A percentile compares a stretch with the other conserved stretches of the same genome.
These are phyloP conservation scores for Scytalopus superciliaris DNA, from an alignment of 2,113 vertebrate genomes.

Conservation along the genomic window DNA sequence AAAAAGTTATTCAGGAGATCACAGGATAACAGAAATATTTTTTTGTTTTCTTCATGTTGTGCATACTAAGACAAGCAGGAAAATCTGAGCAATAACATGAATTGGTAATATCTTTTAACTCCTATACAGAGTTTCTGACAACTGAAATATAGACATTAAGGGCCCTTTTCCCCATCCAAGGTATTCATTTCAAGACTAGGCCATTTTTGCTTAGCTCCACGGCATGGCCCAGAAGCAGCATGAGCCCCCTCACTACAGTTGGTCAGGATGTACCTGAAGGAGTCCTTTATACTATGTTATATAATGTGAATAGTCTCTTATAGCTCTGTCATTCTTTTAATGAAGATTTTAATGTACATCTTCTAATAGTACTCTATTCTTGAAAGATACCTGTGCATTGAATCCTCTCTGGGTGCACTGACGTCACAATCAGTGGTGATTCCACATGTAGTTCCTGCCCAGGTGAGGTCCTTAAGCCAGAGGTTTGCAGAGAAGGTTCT, in stretches of 20 bases:
- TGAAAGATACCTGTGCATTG: neutral
- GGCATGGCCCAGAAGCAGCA: neutral
- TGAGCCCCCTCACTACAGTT: neutral
- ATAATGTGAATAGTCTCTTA: neutral
- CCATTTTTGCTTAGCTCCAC: neutral
- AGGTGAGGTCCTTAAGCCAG: neutral
- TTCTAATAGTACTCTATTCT: neutral
- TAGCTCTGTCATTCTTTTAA: neutral
- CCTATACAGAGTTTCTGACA: neutral
- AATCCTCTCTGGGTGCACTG: neutral
- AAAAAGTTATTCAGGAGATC: neutral
- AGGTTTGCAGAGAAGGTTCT: neutral
- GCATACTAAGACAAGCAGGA: neutral
- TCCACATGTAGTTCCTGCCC: neutral
- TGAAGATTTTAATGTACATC: neutral
- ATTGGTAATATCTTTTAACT: neutral
- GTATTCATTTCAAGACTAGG: neutral
- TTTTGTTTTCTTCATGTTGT: neutral
- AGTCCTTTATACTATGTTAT: neutral
- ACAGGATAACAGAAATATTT: neutral
- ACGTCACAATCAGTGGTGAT: fast-evolving
- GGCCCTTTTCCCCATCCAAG: neutral
- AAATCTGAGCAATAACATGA: neutral
- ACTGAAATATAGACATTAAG: neutral
- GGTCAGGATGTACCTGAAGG: neutral